Evolutionary conservation across 2,888 invertebrate species (phyloP), one percentile per base, ranked within the genome.

Genomic region (Mimas tiliae): DNA sequence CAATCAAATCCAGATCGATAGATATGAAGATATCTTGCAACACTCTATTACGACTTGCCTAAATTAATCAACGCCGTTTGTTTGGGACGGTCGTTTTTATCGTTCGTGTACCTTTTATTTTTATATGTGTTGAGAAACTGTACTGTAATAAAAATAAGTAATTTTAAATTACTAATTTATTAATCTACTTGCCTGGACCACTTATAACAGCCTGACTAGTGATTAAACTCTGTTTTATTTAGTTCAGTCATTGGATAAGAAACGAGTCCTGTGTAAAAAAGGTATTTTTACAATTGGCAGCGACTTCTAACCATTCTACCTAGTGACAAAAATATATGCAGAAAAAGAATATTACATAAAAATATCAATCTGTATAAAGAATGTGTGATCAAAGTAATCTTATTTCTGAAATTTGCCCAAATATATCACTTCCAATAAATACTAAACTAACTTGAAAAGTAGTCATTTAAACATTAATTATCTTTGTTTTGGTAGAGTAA

Each of bases 1-100:
- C 85, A 88, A 92, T 92, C 89, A 84, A 80, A 85, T 83, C 72
- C 71, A 85, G 87, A 88, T 89, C 80, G 78, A 73, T 81, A 84
- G 88, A 90, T 89, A 90, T 88, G 86, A 90, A 85, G 79, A 87
- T 89, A 85, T 85, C 80, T 80, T 70, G 72, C 74, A 74, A 79
- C 81, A 80, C 81, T 82, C 82, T 78, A 85, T 85, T 82, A 84
- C 69, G 68, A 70, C 75, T 74, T 78, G 74, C 71, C 80, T 83
- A 82, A 84, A 86, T 85, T 85, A 87, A 86, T 86, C 84, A 86
- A 81, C 74, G 62, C 74, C 74, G 77, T 79, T 76, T 74, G 72
- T 71, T 77, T 77, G 72, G 69, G 66, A 70, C 68, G 74, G 69
- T 58, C 62, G 55, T 63, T 62, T 64, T 42, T 51, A 62, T 42